A percentile compares a stretch with the other conserved stretches of the same genome.
Conservation (phyloP, 2,888 invertebrate genomes). For the Tenthredo scrophulariae region DNA sequence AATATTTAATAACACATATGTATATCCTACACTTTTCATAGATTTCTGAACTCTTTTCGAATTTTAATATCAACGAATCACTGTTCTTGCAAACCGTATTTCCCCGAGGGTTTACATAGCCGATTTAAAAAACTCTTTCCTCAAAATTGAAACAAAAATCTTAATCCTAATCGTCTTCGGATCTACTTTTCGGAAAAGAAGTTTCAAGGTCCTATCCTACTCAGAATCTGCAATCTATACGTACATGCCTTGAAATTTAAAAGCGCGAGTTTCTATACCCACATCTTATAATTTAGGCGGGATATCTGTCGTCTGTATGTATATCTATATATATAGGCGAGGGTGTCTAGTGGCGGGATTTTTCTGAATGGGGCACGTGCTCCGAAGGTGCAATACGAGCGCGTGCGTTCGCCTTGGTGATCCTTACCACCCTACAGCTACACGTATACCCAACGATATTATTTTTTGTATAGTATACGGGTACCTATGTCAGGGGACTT, state of each 20-base stretch:
- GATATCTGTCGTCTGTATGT: background rate
- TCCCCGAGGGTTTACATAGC: too few relatives aligned
- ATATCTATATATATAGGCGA: too few relatives aligned
- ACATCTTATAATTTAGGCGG: background rate
- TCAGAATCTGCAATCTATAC: background rate
- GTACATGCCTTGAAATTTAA: background rate
- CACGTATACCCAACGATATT: background rate
- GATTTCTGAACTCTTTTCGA: background rate
- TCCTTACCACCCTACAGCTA: background rate
- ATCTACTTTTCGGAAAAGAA: too few relatives aligned
- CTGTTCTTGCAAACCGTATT: too few relatives aligned
- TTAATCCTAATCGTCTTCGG: too few relatives aligned
- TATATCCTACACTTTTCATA: background rate
- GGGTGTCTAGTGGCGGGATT: background rate
- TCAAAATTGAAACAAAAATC: too few relatives aligned
- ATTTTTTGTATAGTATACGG: background rate
- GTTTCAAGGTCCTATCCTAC: background rate
- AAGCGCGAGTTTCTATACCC: background rate
- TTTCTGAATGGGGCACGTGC: conserved; percentile 48
- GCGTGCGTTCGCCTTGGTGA: conserved; percentile 8
- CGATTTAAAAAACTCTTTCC: too few relatives aligned
- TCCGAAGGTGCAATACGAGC: conserved; percentile 35
- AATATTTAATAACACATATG: background rate
- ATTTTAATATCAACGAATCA: too few relatives aligned
- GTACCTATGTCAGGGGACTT: background rate